A percentile compares a stretch with the other conserved stretches of the same genome.
These are phyloP conservation scores for Pinctada fucata DNA, from an alignment of 2,888 invertebrate genomes.

Conservation along the genomic window DNA sequence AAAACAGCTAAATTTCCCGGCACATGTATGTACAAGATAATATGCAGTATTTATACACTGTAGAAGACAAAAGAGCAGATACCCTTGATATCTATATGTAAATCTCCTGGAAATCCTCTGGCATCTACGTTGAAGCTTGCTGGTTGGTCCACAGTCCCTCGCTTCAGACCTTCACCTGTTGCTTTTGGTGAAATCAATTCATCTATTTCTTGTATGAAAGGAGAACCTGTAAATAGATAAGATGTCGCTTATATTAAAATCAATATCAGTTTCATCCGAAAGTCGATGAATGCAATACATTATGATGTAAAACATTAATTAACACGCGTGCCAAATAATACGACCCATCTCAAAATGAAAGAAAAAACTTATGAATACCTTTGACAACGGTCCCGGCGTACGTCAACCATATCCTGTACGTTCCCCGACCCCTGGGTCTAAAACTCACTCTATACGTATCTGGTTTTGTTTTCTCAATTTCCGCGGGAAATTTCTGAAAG, in stretches of 20 bases:
- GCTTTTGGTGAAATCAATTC: constrained; percentile 81
- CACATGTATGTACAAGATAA: too few species aligned
- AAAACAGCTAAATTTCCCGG: background rate
- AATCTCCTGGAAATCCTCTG: constrained; percentile 71
- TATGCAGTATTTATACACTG: too few species aligned
- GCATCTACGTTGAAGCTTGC: constrained; percentile 80
- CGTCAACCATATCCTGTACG: constrained; percentile 90
- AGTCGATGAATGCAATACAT: background rate
- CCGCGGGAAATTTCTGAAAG: constrained; percentile 82
- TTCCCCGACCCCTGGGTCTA: constrained; percentile 80
- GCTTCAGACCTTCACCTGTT: constrained; percentile 80
- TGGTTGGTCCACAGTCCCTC: constrained; percentile 75
- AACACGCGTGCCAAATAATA: too few species aligned
- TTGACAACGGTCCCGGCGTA: constrained; percentile 93
- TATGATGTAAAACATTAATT: background rate
- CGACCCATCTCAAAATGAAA: too few species aligned
- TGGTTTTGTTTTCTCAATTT: constrained; percentile 84
- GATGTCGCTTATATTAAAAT: background rate
- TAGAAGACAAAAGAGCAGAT: background rate
- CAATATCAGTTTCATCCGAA: background rate
- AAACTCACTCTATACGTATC: constrained; percentile 80
- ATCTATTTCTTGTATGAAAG: constrained; percentile 74
- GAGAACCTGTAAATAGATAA: constrained; percentile 61
- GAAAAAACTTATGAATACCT: constrained; percentile 77
- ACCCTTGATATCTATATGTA: constrained; percentile 61